Evolutionary conservation across 2,113 vertebrate genomes (phyloP), one percentile per base, ranked within the genome.

Genomic region (Pachycephala philippinensis): DNA sequence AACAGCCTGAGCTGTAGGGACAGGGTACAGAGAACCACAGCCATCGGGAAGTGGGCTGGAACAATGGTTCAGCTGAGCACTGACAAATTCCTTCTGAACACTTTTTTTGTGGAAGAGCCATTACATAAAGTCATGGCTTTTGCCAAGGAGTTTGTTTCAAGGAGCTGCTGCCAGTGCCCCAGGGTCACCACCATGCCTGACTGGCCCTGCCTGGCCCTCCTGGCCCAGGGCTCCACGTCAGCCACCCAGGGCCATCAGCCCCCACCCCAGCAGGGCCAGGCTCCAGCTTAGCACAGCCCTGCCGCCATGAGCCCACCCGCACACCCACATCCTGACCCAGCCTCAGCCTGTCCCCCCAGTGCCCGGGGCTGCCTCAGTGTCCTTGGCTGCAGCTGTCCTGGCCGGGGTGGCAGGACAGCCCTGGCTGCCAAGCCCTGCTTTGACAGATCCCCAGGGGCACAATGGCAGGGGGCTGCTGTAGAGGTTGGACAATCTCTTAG

Each of bases 341-440:
- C 42, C 39, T 31, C 19, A 27, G 40, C 17, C 22, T 6, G 2
- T 18, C 28, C 40, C 40, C 31, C 12, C 1, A 1, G 9, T 10
- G 28, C 35, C 64, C 2, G 0, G 8, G 13, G 18, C 37, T 44
- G 42, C 24, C 66, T 19, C 47, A 4, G 21, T 26, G 35, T 7
- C 27, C 39, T 14, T 0, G 0, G 42, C 45, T 66, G 50, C 24
- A 45, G 3, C 9, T 82, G 44, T 8, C 64, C 75, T 37, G 23
- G 19, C 49, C 26, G 6, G 35, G 15, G 49, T 12, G 5, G n/a
- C 5, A 56, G 69, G 12, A 81, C 0, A 0, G 28, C 8, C 24
- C 18, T 16, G 61, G 24, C 15, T 44, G n/a, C 35, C 45, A 65
- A 42, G 39, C 17, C 28, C 23, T 39, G n/a, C 50, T 47, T 13